Conservation (phyloP, 2,113 vertebrate genomes). For the Pseudopodoces humilis region DNA sequence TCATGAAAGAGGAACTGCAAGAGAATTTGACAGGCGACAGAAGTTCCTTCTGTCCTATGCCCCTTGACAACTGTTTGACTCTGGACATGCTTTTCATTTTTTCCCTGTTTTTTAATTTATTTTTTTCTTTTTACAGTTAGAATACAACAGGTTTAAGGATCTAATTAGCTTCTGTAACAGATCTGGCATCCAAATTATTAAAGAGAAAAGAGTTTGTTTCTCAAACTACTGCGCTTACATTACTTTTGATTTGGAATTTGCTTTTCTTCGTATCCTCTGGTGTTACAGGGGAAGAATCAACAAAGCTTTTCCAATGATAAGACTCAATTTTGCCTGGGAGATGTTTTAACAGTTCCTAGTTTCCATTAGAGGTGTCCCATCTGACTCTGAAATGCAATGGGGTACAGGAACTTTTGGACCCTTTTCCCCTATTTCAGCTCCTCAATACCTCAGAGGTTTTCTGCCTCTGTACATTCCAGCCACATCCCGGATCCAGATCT, state of each 20-base stretch:
- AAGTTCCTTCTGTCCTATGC: not conserved
- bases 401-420: not conserved
- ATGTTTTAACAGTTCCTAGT: not conserved
- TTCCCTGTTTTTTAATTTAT: not conserved
- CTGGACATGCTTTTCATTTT: not conserved
- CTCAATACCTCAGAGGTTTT: not conserved
- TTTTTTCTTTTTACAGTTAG: not conserved
- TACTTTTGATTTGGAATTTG: not conserved
- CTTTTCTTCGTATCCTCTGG: not conserved
- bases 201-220: not conserved
- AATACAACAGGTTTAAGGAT: not conserved
- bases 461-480: not conserved
- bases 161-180: not conserved
- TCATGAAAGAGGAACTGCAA: not conserved
- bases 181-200: not conserved
- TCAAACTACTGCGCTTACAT: not conserved
- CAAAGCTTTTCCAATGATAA: not conserved
- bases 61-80: rapidly evolving
- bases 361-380: not conserved
- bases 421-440: not conserved
- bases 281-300: not conserved
- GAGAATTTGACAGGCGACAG: not conserved
- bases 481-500: not conserved
- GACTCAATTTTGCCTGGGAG: not conserved
- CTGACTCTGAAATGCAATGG: not conserved